Base-by-base conservation (phyloP, 2,113 vertebrate genomes). In the Pavo muticus region DNA sequence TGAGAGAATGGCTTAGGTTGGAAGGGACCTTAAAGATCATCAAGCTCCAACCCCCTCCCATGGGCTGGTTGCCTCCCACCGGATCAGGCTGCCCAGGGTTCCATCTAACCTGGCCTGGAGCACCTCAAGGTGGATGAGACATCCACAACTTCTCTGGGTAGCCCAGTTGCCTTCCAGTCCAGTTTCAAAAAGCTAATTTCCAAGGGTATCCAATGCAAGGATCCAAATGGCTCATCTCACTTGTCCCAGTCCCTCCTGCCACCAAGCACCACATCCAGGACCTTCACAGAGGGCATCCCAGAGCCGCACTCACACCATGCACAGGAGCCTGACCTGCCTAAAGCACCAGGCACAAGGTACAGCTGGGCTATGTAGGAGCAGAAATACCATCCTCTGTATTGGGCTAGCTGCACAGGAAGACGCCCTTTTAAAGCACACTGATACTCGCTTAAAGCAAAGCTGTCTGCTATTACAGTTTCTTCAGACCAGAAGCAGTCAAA, bases 361-460 rank as follows among this genome's bases (percentile, higher is more conserved):
- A 0, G 24, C 64, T 5, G 8, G 35, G 63, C 5, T 54, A 37
- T 14, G 0, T 0, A 67, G 77, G 57, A 70, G 59, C 42, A 84
- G 54, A 71, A 90, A 52, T 64, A 76, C 0, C n/a, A 45, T 39
- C 35, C 61, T 40, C 39, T 64, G 39, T 29, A 19, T 40, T 24
- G 7, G 61, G 42, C 32, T 32, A 45, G 18, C 30, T 14, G 23
- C n/a, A 42, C 37, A n/a, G 42, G 83, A 50, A 0, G 23, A 68
- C 4, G 68, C 11, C 65, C 14, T 10, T 37, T 77, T 40, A 30
- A 65, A 76, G 27, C 61, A 39, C 25, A 40, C 25, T 64, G 37
- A 40, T 40, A 29, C 37, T 30, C 70, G 32, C 12, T 32, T 25
- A 24, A 17, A 9, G 40, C 0, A 1, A 86, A 12, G 20, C 37